Base-by-base conservation (phyloP, 2,113 vertebrate species). In the Callopanchax toddi region DNA sequence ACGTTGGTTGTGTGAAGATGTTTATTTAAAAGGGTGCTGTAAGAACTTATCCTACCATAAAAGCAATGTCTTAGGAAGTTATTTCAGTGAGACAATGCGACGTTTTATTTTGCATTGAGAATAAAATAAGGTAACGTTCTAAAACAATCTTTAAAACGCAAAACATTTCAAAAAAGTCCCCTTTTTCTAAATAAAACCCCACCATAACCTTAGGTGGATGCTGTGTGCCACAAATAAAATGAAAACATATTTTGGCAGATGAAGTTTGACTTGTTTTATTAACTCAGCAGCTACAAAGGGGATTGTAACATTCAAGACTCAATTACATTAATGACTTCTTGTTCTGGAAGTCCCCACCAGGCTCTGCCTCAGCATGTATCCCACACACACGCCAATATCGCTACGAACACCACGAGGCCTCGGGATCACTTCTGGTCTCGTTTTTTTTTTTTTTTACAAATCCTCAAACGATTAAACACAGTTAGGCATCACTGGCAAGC, bases 241-340 rank as follows among this genome's bases (percentile, higher is more conserved):
- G 25, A 67, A 26, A 60, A 81, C 60, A 50, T 71, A 62, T 55
- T 37, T 36, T 42, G 67, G 60, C 71, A 55, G 57, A 20, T 56
- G 4, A 52, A 79, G 60, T 60, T 53, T 17, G 11, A 20, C 55
- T 67, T 32, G 29, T 32, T 32, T 0, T 32, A 32, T 32, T 32
- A 32, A 32, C 29, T 32, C 29, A 32, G 29, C 29, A 32, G 29
- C 29, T 32, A 32, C 64, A 45, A 46, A 65, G 57, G 23, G 20
- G 42, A 59, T 37, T 67, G 44, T 60, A 60, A 39, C 25, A 76
- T 79, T 70, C 48, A 54, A 62, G 49, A 62, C 76, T 54, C 74
- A 78, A 83, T 86, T 84, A 82, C 61, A 83, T 61, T 76, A 79
- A 86, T 79, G 37, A 60, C 42, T 52, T 59, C 54, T 62, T 50